phyloP scores from a whole-genome alignment of 2,888 invertebrate species.

The Parascotia fuliginaria region DNA sequence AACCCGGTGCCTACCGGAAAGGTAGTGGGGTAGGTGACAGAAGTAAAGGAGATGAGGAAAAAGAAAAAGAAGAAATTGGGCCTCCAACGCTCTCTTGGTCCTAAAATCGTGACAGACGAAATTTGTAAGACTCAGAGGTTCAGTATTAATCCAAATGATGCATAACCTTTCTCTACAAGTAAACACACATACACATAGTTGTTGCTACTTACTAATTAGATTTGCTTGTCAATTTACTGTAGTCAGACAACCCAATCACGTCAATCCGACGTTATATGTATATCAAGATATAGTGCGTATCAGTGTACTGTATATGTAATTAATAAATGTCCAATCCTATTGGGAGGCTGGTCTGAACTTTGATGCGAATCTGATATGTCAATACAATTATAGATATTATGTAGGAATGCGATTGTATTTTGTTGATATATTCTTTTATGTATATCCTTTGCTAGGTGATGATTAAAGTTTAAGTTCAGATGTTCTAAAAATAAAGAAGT shows the following conservation, averaged over 20 bases:
- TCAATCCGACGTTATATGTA: slow-evolving; percentile 20
- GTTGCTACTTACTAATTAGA: slow-evolving; percentile 26
- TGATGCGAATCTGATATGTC: background rate
- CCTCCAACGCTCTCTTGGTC: too few relatives aligned
- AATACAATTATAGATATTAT: background rate
- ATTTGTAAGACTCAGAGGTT: too few relatives aligned
- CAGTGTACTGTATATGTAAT: background rate
- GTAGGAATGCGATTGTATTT: background rate
- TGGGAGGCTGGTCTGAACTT: background rate
- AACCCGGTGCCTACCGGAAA: too few relatives aligned
- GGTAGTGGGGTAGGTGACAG: too few relatives aligned
- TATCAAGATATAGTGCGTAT: background rate
- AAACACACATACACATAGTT: background rate
- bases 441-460: background rate
- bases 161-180: background rate
- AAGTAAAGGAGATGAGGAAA: too few relatives aligned
- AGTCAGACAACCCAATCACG: slow-evolving; percentile 33
- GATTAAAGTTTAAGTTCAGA: background rate
- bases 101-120: too few relatives aligned
- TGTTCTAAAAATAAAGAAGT: too few relatives aligned
- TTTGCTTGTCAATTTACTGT: slow-evolving; percentile 36
- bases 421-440: background rate
- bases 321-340: slow-evolving; percentile 5
- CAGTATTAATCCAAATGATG: background rate
- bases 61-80: too few relatives aligned